These are phyloP conservation scores for Barypeithes pellucidus DNA, from an alignment of 2,888 invertebrate species.

Conservation along the genomic window DNA sequence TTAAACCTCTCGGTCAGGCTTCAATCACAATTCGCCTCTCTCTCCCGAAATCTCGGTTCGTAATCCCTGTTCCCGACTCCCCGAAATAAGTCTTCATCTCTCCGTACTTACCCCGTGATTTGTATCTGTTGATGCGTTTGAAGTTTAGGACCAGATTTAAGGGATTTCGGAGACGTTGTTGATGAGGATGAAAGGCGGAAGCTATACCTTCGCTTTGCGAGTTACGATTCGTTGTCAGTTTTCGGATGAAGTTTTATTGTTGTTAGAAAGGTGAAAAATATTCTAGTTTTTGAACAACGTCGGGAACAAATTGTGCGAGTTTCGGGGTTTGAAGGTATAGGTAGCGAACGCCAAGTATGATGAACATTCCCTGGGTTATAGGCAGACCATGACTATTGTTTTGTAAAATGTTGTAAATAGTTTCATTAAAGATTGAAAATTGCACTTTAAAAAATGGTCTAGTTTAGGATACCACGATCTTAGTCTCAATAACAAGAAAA, in stretches of 20 bases:
- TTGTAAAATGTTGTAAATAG: no score
- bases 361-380: no score
- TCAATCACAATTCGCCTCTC: constrained; percentile 49
- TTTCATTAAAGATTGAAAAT: no score
- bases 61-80: constrained; percentile 64
- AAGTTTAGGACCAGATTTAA: constrained; percentile 64
- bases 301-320: not conserved
- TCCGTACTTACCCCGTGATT: constrained; percentile 66
- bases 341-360: no score
- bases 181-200: constrained; percentile 63
- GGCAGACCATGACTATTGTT: no score
- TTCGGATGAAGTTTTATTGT: constrained; percentile 38
- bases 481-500: no score
- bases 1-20: constrained; percentile 49
- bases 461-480: no score
- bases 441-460: no score
- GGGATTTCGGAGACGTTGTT: constrained; percentile 65
- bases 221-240: constrained; percentile 26
- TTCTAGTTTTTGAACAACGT: not conserved
- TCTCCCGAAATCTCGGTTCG: constrained; percentile 50
- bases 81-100: constrained; percentile 68
- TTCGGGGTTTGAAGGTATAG: not conserved
- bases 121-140: constrained; percentile 66
- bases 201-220: constrained; percentile 27
- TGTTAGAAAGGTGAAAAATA: not conserved